These are phyloP conservation scores for Cantharis rufa DNA, from an alignment of 2,888 invertebrate species.

Conservation along the genomic window DNA sequence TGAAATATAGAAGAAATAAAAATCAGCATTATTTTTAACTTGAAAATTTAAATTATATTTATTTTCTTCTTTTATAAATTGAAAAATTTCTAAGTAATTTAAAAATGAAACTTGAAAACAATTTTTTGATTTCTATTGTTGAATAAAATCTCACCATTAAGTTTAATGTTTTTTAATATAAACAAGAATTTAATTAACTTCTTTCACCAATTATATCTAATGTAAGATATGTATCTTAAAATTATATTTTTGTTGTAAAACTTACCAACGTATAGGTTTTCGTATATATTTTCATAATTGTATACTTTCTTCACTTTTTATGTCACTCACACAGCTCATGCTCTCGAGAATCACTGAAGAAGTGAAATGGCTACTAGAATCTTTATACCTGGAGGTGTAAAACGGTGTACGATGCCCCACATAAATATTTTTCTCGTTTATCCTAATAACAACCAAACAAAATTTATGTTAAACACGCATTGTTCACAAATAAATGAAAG, in stretches of 20 bases:
- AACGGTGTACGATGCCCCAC: slow-evolving; percentile 25
- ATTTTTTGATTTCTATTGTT: not conserved
- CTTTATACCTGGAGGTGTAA: slow-evolving; percentile 27
- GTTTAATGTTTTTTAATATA: not conserved
- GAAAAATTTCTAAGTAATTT: not conserved
- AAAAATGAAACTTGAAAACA: not conserved
- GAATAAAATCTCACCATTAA: not conserved
- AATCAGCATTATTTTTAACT: not conserved
- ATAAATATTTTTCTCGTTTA: slow-evolving; percentile 7
- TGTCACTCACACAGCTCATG: not conserved
- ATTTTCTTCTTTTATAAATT: not conserved
- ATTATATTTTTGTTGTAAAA: not conserved
- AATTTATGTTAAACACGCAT: not conserved
- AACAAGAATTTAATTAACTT: not conserved
- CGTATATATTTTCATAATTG: not conserved
- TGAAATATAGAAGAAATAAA: not conserved
- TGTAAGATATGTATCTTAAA: not conserved
- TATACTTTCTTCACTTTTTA: not conserved
- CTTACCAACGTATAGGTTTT: not conserved
- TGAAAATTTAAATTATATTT: not conserved
- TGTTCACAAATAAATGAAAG: not conserved
- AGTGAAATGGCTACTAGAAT: slow-evolving; percentile 27
- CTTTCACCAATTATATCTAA: not conserved
- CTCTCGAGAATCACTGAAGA: slow-evolving; percentile 22
- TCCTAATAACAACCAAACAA: not conserved